Conservation (phyloP, 2,797 vertebrate species). For the Syndactyla subalaris region DNA sequence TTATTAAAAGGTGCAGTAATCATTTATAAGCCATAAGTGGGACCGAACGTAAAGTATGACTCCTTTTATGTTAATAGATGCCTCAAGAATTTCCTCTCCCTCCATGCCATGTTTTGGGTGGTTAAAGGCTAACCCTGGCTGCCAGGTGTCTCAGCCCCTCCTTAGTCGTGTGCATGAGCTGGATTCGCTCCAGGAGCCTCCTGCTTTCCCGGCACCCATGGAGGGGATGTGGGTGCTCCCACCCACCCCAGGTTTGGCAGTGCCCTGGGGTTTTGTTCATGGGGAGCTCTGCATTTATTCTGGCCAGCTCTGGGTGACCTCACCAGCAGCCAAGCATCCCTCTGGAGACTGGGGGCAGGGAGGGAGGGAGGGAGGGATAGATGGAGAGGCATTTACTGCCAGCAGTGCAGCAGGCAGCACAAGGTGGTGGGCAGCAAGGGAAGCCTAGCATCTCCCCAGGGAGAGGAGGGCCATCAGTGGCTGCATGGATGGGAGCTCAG, state of each 20-base stretch:
- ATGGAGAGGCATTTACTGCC: neutral
- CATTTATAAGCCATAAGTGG: constrained; percentile 57
- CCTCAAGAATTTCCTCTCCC: constrained; percentile 48
- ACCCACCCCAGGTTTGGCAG: neutral
- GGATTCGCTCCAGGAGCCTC: neutral
- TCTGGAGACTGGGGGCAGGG: neutral
- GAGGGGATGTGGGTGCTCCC: rapidly evolving
- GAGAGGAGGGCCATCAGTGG: neutral
- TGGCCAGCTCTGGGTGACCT: neutral
- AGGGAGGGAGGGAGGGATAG: neutral
- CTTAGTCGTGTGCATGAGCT: neutral
- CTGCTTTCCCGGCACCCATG: neutral
- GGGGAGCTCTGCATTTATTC: neutral
- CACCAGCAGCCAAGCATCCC: neutral
- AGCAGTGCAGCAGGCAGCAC: neutral
- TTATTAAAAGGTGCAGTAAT: constrained; percentile 63
- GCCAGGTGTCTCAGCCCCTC: neutral
- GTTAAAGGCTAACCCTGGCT: constrained; percentile 36
- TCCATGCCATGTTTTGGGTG: neutral
- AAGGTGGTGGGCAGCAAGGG: neutral
- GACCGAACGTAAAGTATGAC: neutral
- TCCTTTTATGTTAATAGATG: constrained; percentile 38
- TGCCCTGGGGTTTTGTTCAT: neutral
- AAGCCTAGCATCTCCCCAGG: neutral
- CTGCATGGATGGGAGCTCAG: neutral